These are phyloP conservation scores for Monopterus albus DNA, from an alignment of 2,113 vertebrate genomes.

Conservation along the genomic window DNA sequence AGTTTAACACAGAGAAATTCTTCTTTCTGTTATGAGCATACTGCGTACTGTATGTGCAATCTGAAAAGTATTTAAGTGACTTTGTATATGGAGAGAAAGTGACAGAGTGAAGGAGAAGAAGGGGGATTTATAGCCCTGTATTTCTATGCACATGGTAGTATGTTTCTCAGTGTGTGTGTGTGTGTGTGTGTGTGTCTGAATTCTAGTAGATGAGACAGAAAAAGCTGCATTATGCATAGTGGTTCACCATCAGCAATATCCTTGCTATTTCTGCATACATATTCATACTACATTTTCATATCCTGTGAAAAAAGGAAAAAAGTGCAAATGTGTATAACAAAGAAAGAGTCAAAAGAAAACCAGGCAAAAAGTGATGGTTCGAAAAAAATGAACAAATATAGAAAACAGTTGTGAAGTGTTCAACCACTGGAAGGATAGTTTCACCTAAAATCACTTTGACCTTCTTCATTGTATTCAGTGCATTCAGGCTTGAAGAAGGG, in stretches of 20 bases:
- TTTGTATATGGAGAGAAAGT: conserved; percentile 40
- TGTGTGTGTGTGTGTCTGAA: conserved; percentile 66
- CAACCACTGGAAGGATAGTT: conserved; percentile 25
- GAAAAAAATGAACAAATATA: not conserved
- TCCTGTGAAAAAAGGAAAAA: conserved; percentile 64
- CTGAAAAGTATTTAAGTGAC: conserved; percentile 57
- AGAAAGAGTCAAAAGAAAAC: conserved; percentile 48
- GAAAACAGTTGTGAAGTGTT: conserved; percentile 19
- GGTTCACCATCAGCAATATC: conserved; percentile 82
- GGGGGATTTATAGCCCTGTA: conserved; percentile 66
- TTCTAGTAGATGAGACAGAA: conserved; percentile 82
- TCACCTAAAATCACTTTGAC: conserved; percentile 56
- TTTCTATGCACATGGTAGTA: conserved; percentile 67
- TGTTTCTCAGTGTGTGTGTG: conserved; percentile 59
- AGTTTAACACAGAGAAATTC: conserved; percentile 43
- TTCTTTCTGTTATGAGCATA: conserved; percentile 48
- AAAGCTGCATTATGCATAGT: conserved; percentile 84
- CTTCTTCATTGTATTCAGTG: conserved; percentile 60
- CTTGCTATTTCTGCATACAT: conserved; percentile 77
- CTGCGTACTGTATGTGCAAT: conserved; percentile 55
- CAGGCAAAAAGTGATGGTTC: conserved; percentile 22
- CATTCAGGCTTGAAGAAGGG: conserved; percentile 51
- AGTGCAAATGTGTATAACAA: conserved; percentile 61
- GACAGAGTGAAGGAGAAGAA: conserved; percentile 34
- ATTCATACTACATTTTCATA: conserved; percentile 82